Evolutionary conservation across 2,888 invertebrate species (phyloP).

Genomic region (Coenonympha arcania): DNA sequence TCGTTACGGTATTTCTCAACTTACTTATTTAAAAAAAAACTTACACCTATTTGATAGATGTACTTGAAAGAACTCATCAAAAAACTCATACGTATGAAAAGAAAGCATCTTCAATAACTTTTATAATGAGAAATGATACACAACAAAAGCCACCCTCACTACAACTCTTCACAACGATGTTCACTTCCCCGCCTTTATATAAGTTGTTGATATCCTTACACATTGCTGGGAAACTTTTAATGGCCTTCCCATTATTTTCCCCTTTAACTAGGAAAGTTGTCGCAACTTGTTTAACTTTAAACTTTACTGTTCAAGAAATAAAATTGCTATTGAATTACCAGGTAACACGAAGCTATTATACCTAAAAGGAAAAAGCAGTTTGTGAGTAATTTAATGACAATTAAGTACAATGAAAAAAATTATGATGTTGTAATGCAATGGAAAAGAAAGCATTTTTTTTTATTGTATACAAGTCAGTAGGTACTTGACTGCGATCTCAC

Average conservation of each 20-base stretch:
- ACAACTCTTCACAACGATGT: neutral
- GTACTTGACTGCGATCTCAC: too few relatives aligned
- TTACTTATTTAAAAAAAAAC: too few relatives aligned
- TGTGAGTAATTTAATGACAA: conserved; percentile 7
- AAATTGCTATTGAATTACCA: neutral
- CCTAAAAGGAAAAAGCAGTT: neutral
- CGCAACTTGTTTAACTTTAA: conserved; percentile 3
- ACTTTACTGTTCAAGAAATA: neutral
- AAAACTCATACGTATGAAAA: too few relatives aligned
- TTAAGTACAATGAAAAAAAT: too few relatives aligned
- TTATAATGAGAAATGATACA: neutral
- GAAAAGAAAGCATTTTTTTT: neutral
- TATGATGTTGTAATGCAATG: conserved; percentile 2
- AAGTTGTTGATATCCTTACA: conserved; percentile 4
- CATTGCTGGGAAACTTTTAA: conserved; percentile 12
- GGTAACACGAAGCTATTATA: neutral
- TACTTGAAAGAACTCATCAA: too few relatives aligned
- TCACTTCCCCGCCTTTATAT: conserved; percentile 3
- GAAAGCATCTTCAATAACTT: neutral
- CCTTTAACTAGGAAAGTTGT: neutral
- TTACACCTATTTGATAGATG: too few relatives aligned
- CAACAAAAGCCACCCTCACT: neutral
- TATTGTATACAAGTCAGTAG: too few relatives aligned
- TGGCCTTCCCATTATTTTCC: conserved; percentile 14
- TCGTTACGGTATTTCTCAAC: too few relatives aligned